Evolutionary conservation across 2,797 vertebrate genomes (phyloP).

Genomic region (Loriculus beryllinus): DNA sequence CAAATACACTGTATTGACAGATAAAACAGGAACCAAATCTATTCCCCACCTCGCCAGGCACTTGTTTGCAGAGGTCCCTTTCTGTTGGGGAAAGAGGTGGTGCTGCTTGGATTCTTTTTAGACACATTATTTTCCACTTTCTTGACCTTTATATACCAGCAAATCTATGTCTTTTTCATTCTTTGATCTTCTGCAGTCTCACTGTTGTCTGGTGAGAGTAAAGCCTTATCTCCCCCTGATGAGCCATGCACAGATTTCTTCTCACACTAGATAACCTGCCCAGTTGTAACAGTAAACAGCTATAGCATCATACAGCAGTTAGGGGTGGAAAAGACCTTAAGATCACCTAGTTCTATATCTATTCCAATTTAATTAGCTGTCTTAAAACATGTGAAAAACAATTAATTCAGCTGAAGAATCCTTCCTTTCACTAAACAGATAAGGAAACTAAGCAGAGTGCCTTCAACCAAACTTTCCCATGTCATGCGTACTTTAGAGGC

Average conservation of each 20-base stretch:
- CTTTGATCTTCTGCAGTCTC: neutral
- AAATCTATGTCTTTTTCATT: neutral
- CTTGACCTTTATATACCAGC: neutral
- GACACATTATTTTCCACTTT: neutral
- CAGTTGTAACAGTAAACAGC: neutral
- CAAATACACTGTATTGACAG: neutral
- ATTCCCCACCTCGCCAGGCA: neutral
- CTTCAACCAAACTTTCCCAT: neutral
- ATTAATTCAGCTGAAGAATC: neutral
- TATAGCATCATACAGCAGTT: neutral
- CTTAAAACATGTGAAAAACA: neutral
- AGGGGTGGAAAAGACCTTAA: neutral
- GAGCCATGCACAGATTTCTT: neutral
- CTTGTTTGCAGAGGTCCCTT: neutral
- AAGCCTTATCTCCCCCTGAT: neutral
- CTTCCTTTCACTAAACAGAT: neutral
- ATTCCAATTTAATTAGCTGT: neutral
- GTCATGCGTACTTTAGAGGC: neutral
- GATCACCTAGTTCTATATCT: neutral
- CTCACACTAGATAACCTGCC: rapidly evolving
- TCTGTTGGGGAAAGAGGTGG: neutral
- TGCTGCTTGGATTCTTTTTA: neutral
- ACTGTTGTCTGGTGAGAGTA: neutral
- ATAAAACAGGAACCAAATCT: neutral
- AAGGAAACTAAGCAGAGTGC: neutral